phyloP scores from a whole-genome alignment of 2,888 invertebrate species.

The Meganola albula region DNA sequence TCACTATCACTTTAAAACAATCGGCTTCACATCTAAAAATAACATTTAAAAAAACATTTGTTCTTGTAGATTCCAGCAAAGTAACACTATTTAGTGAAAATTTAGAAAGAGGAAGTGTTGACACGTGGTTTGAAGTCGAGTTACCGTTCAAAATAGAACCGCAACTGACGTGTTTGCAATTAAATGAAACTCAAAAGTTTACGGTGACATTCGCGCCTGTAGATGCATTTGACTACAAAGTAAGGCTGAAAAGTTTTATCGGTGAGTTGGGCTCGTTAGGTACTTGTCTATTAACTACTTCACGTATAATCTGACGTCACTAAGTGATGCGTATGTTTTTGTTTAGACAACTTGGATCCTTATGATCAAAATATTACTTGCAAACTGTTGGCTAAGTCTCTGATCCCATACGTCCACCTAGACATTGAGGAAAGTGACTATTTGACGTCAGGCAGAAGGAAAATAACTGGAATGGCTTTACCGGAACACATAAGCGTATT shows the following conservation, averaged over 20 bases:
- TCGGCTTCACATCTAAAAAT: too few species aligned
- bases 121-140: constrained; percentile 64
- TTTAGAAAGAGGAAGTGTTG: constrained; percentile 50
- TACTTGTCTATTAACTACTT: too few species aligned
- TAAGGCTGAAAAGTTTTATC: constrained; percentile 55
- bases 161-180: constrained; percentile 54
- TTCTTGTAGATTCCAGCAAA: constrained; percentile 44
- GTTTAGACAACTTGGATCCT: constrained; percentile 68
- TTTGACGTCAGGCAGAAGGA: constrained; percentile 66
- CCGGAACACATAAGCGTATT: constrained; percentile 74
- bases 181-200: constrained; percentile 56
- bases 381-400: constrained; percentile 75
- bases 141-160: constrained; percentile 76
- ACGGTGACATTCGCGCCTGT: constrained; percentile 75
- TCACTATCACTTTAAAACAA: too few species aligned
- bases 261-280: too few species aligned
- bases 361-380: constrained; percentile 74
- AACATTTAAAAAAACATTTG: too few species aligned
- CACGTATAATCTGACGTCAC: too few species aligned
- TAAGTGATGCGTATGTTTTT: not conserved
- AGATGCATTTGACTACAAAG: constrained; percentile 72
- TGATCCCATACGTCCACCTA: constrained; percentile 84
- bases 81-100: constrained; percentile 60
- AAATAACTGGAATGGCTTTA: constrained; percentile 55
- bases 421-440: constrained; percentile 83